A percentile compares a stretch with the other conserved stretches of the same genome.
These are phyloP conservation scores for Oryzias sinensis DNA, from an alignment of 2,797 vertebrate genomes.

Conservation along the genomic window DNA sequence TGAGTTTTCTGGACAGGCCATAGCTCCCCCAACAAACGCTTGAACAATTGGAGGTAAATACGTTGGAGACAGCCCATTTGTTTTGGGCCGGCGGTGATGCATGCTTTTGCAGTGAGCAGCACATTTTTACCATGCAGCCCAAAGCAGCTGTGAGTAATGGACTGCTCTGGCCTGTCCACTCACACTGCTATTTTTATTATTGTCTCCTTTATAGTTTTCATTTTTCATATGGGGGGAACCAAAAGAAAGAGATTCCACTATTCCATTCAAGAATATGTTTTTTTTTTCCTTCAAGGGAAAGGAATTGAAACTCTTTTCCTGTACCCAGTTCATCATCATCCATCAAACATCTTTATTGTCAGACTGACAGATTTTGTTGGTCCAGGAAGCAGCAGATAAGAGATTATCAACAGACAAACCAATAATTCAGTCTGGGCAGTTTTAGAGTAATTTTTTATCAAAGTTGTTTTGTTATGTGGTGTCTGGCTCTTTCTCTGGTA, in stretches of 20 bases:
- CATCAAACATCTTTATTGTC: conserved; percentile 46
- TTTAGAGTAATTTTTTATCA: conserved; percentile 64
- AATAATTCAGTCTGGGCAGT: conserved; percentile 66
- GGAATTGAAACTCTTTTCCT: conserved; percentile 41
- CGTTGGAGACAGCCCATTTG: conserved; percentile 81
- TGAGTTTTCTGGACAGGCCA: conserved; percentile 68
- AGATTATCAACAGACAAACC: conserved; percentile 65
- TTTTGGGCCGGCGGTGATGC: conserved; percentile 81
- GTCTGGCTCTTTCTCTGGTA: conserved; percentile 40
- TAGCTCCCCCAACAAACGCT: conserved; percentile 74
- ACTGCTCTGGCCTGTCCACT: conserved; percentile 83
- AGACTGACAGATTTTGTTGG: conserved; percentile 59
- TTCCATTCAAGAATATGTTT: conserved; percentile 54
- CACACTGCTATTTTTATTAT: conserved; percentile 86
- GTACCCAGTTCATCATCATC: conserved; percentile 62
- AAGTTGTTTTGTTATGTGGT: conserved; percentile 23
- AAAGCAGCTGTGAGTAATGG: conserved; percentile 85
- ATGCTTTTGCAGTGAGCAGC: conserved; percentile 85
- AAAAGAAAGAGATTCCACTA: conserved; percentile 18
- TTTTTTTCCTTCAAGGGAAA: conserved; percentile 56
- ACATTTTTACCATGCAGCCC: conserved; percentile 85
- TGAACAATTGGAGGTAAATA: conserved; percentile 88
- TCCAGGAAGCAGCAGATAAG: conserved; percentile 63
- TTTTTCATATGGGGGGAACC: conserved; percentile 76
- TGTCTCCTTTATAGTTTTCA: conserved; percentile 82